These are phyloP conservation scores for Eriocheir sinensis DNA, from an alignment of 1,140 invertebrate species.

Conservation along the genomic window DNA sequence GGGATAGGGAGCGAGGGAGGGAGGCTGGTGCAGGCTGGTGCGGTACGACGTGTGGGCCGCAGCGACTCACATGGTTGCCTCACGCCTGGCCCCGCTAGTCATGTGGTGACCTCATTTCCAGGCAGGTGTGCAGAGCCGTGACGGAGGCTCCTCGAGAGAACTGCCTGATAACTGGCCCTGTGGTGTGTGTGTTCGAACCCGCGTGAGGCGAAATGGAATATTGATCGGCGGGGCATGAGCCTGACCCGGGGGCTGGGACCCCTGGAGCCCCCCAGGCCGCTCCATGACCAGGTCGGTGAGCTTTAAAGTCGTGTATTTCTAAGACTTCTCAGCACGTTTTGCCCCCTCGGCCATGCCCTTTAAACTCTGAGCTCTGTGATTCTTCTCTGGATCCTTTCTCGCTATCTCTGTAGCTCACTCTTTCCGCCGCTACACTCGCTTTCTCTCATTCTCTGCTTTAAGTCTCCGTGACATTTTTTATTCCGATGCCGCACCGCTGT, in stretches of 20 bases:
- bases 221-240: conserved; percentile 42
- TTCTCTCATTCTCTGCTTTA: no score
- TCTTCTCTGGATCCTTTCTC: no score
- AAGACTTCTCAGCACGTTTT: conserved; percentile 23
- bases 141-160: conserved; percentile 20
- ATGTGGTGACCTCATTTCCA: conserved; percentile 36
- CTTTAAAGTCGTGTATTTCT: conserved; percentile 43
- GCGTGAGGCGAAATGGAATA: conserved; percentile 27
- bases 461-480: no score
- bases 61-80: conserved; percentile 33
- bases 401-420: no score
- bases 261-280: not conserved
- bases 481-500: no score
- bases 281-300: not conserved
- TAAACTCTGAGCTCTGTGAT: no score
- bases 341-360: no score
- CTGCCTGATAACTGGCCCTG: not conserved
- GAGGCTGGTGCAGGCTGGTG: no score
- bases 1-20: no score
- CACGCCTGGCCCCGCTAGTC: not conserved
- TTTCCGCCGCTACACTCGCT: no score
- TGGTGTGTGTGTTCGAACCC: not conserved
- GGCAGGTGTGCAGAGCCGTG: conserved; percentile 35
- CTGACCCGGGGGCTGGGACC: conserved; percentile 33
- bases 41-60: no score